These are phyloP conservation scores for Cynocephalus volans DNA, from an alignment of 2,113 vertebrate genomes.

Conservation along the genomic window DNA sequence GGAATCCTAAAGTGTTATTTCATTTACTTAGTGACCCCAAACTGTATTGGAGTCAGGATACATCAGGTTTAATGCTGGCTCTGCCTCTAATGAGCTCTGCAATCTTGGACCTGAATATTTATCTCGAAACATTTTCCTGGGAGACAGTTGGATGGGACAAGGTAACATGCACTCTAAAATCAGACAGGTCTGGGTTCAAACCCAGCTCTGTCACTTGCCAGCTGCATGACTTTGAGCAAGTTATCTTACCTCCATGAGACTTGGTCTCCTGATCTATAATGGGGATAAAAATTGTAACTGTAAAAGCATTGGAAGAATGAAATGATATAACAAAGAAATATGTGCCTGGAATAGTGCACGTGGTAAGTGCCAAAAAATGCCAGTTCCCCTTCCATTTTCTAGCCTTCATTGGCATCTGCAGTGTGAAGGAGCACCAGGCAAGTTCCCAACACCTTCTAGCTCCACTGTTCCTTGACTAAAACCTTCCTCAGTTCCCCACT, in stretches of 20 bases:
- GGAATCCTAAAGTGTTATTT: conserved; percentile 44
- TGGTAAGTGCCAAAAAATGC: not conserved
- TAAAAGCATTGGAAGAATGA: not conserved
- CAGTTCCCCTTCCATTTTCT: not conserved
- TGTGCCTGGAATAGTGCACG: not conserved
- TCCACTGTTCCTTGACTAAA: not conserved
- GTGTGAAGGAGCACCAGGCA: not conserved
- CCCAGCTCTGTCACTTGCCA: not conserved
- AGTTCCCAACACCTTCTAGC: not conserved
- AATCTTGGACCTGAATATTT: not conserved
- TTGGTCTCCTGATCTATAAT: not conserved
- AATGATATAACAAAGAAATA: not conserved
- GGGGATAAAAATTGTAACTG: conserved; percentile 16
- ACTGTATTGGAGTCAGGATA: not conserved
- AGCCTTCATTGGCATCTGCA: not conserved
- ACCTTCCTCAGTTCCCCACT: not conserved
- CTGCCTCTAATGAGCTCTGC: not conserved
- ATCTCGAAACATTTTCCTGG: conserved; percentile 16
- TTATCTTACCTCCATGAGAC: not conserved
- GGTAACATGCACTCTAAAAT: not conserved
- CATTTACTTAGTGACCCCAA: not conserved
- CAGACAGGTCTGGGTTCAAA: conserved; percentile 33
- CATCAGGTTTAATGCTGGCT: conserved; percentile 50
- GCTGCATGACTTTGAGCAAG: not conserved
- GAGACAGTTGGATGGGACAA: not conserved